phyloP scores from a whole-genome alignment of 2,888 invertebrate genomes.

The Drosophila rubida region DNA sequence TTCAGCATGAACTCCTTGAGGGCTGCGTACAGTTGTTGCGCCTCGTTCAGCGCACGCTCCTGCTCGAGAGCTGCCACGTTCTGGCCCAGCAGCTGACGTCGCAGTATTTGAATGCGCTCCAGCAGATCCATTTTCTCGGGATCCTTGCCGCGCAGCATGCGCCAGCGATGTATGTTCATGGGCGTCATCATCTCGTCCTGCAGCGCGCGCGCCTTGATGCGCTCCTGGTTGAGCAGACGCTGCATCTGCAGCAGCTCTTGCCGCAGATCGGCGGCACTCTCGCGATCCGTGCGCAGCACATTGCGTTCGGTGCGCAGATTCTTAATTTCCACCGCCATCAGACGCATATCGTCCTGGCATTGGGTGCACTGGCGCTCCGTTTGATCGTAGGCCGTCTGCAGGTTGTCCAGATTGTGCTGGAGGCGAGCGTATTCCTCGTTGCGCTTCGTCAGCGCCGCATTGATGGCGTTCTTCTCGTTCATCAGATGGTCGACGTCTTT shows the following conservation, averaged over 20 bases:
- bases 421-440: conserved; percentile 93
- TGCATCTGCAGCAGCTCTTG: conserved; percentile 90
- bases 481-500: conserved; percentile 91
- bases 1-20: conserved; percentile 84
- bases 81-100: conserved; percentile 82
- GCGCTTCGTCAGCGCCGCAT: conserved; percentile 92
- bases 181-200: conserved; percentile 96
- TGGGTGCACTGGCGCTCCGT: conserved; percentile 90
- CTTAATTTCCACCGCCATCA: conserved; percentile 94
- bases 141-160: conserved; percentile 95
- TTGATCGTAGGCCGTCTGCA: conserved; percentile 91
- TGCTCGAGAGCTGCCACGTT: conserved; percentile 81
- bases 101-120: conserved; percentile 91
- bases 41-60: conserved; percentile 81
- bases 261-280: conserved; percentile 92
- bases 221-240: conserved; percentile 92
- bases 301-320: conserved; percentile 90
- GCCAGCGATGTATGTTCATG: conserved; percentile 95
- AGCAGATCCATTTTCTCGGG: conserved; percentile 93
- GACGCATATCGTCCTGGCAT: conserved; percentile 92
- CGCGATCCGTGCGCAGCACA: conserved; percentile 89
- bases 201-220: conserved; percentile 93
- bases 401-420: conserved; percentile 91
- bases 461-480: conserved; percentile 92
- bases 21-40: conserved; percentile 81